These are phyloP conservation scores for Chlorops oryzae DNA, from an alignment of 1,140 invertebrate species.

Conservation along the genomic window DNA sequence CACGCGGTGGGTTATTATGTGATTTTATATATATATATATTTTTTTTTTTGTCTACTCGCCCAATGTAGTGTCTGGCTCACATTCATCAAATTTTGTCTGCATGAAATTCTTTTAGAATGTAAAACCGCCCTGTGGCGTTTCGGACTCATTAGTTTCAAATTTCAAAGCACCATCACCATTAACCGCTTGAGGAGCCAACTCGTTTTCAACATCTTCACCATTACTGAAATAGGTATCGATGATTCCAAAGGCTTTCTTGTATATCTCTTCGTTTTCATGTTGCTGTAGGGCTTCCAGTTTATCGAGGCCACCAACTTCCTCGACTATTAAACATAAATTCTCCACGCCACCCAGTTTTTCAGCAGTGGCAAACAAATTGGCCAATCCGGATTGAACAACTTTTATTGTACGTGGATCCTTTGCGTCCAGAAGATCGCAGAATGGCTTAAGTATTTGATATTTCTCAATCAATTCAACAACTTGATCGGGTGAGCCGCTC, in stretches of 20 bases:
- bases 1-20: neutral
- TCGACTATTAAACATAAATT: constrained; percentile 75
- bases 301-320: constrained; percentile 84
- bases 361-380: constrained; percentile 66
- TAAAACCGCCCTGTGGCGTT: constrained; percentile 39
- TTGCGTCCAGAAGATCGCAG: constrained; percentile 72
- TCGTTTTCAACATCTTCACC: constrained; percentile 47
- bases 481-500: constrained; percentile 82
- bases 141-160: constrained; percentile 39
- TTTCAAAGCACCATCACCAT: constrained; percentile 39
- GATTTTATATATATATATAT: neutral
- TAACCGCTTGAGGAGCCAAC: constrained; percentile 41
- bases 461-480: constrained; percentile 71
- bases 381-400: constrained; percentile 84
- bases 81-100: no score
- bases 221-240: constrained; percentile 75
- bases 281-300: constrained; percentile 86
- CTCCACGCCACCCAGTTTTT: constrained; percentile 68
- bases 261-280: constrained; percentile 97
- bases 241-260: constrained; percentile 70
- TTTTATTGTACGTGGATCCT: constrained; percentile 70
- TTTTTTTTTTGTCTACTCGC: neutral
- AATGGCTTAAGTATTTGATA: constrained; percentile 79
- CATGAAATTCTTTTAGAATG: no score
- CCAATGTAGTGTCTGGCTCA: no score